Percentiles rank a stretch among this genome's conserved stretches.
These are phyloP conservation scores for Melitaea athalia DNA, from an alignment of 2,888 invertebrate species.

Conservation along the genomic window DNA sequence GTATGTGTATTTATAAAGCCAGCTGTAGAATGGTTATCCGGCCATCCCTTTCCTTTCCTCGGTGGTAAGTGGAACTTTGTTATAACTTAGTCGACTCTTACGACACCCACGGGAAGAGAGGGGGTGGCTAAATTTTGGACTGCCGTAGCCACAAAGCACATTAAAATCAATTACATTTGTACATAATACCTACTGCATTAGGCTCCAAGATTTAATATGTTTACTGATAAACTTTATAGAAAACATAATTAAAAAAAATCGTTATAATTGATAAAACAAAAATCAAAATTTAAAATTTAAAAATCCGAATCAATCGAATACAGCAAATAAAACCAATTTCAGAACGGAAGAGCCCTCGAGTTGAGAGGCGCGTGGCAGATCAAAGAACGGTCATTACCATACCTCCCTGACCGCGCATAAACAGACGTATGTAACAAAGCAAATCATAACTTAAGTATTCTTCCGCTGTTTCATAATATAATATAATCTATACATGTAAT, in stretches of 20 bases:
- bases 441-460: constrained; percentile 39
- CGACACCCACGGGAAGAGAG: too few relatives aligned
- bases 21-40: too few relatives aligned
- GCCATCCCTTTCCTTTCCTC: too few relatives aligned
- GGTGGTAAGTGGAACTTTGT: too few relatives aligned
- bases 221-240: too few relatives aligned
- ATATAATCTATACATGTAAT: constrained; percentile 8
- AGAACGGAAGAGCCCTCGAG: constrained; percentile 33
- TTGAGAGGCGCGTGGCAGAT: constrained; percentile 50
- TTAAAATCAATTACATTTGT: too few relatives aligned
- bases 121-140: too few relatives aligned
- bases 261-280: background rate
- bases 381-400: constrained; percentile 50
- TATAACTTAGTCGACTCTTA: too few relatives aligned
- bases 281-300: constrained; percentile 1
- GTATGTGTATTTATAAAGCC: too few relatives aligned
- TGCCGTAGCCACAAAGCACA: too few relatives aligned
- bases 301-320: constrained; percentile 18
- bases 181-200: too few relatives aligned
- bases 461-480: constrained; percentile 8
- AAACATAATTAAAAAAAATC: background rate
- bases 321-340: constrained; percentile 35
- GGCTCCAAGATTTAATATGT: too few relatives aligned
- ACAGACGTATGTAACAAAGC: constrained; percentile 41
- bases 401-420: constrained; percentile 49